Evolutionary conservation across 2,888 invertebrate genomes (phyloP), one percentile per base, ranked within the genome.

Genomic region (Timema cristinae): DNA sequence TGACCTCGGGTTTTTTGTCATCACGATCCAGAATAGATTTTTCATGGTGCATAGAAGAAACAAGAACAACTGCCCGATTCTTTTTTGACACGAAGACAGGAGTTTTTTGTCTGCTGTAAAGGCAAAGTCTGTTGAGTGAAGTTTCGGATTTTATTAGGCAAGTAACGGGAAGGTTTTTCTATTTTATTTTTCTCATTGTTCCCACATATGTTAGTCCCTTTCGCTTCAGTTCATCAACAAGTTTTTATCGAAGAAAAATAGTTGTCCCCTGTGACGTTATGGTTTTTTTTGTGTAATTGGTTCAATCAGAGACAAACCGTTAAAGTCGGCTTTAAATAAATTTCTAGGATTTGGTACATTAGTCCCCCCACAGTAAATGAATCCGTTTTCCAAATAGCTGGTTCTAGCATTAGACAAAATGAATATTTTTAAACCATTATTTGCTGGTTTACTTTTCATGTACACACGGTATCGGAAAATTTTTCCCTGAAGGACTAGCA

Each of bases 181-280:
- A n/a, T 56, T 11, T 56, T 56, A 16, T 56, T 56, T 56, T 16
- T 56, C 56, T 56, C n/a, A 56, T n/a, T 11, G 56, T 56, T 15
- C 56, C 56, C 16, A 56, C 56, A 13, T 56, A 56, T 56, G 56
- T 10, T 56, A 56, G 9, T 15, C 13, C 8, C n/a, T 56, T 56
- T 8, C 13, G n/a, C n/a, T 16, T n/a, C 56, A 56, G 56, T 13
- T 56, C n/a, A 11, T 56, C 16, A 16, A 56, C 56, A 56, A 56
- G 56, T 56, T 56, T 56, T 1, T 56, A 56, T 16, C 16, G 56
- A 56, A 56, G 15, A 15, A 11, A 56, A 56, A 16, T 56, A 56
- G 16, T 56, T 56, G 6, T 56, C 56, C 6, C 8, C 56, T 10
- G 56, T 56, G 8, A 56, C 16, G 16, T 56, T 56, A 11, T 7